These are phyloP conservation scores for Chaetodon trifascialis DNA, from an alignment of 2,113 vertebrate genomes.

Conservation along the genomic window DNA sequence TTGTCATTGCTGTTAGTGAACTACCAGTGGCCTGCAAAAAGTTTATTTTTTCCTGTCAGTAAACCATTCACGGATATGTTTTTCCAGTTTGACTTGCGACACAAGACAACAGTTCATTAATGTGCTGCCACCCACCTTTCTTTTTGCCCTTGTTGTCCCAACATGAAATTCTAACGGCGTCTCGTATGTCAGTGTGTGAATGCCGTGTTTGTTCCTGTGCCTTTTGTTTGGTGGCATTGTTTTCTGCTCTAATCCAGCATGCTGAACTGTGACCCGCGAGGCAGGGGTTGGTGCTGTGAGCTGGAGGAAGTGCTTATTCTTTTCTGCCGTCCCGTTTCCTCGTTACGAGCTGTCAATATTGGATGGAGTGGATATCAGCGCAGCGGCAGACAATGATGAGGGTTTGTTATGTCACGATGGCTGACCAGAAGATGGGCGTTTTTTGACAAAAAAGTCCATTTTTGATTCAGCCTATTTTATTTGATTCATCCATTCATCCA, in stretches of 20 bases:
- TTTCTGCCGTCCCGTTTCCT: conserved; percentile 50
- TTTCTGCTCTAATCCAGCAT: conserved; percentile 45
- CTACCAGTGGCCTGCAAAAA: neutral
- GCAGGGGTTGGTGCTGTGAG: conserved; percentile 38
- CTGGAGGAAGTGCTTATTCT: conserved; percentile 58
- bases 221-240: conserved; percentile 75
- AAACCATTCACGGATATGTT: neutral
- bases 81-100: neutral
- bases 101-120: conserved; percentile 8
- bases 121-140: neutral
- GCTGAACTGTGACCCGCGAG: conserved; percentile 46
- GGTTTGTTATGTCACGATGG: neutral
- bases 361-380: neutral
- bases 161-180: conserved; percentile 41
- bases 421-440: neutral
- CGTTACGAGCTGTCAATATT: conserved; percentile 44
- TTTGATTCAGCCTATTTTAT: neutral
- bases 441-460: neutral
- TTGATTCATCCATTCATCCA: too few relatives aligned
- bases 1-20: neutral
- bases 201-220: conserved; percentile 66
- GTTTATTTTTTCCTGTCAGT: neutral
- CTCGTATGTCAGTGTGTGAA: conserved; percentile 64
- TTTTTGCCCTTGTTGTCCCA: conserved; percentile 48
- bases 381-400: too few relatives aligned